Conservation (phyloP, 1,140 invertebrate genomes). For the Stenopsyche tienmushanensis region DNA sequence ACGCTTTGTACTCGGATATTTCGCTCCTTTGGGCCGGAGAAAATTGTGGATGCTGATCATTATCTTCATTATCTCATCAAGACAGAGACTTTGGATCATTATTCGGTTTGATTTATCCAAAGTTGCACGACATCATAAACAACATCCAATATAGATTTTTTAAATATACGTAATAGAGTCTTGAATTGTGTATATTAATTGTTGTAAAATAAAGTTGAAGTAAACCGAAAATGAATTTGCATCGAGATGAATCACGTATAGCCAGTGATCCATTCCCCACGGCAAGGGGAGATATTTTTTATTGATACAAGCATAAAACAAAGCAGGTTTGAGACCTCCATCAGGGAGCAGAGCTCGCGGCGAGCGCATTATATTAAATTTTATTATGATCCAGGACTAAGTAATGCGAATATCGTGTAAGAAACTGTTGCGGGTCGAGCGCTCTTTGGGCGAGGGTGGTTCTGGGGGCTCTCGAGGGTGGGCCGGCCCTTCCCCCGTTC, state of each 20-base stretch:
- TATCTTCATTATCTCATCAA: too few relatives aligned
- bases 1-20: too few relatives aligned
- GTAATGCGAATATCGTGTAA: slow-evolving; percentile 60
- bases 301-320: slow-evolving; percentile 18
- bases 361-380: slow-evolving; percentile 56
- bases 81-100: too few relatives aligned
- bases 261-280: slow-evolving; percentile 1
- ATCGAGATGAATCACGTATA: background rate
- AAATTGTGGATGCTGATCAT: too few relatives aligned
- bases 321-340: slow-evolving; percentile 4
- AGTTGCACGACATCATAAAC: background rate
- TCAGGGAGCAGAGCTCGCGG: slow-evolving; percentile 26
- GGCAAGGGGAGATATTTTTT: too few relatives aligned
- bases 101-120: background rate
- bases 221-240: too few relatives aligned
- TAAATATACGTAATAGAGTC: too few relatives aligned
- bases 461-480: background rate
- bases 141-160: background rate
- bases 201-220: too few relatives aligned
- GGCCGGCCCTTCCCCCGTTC: slow-evolving; percentile 15
- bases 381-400: slow-evolving; percentile 58
- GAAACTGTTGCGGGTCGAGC: slow-evolving; percentile 46
- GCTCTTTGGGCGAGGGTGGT: background rate
- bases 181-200: too few relatives aligned
- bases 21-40: too few relatives aligned